phyloP scores from a whole-genome alignment of 2,888 invertebrate genomes.

The Stenodera caucasica region DNA sequence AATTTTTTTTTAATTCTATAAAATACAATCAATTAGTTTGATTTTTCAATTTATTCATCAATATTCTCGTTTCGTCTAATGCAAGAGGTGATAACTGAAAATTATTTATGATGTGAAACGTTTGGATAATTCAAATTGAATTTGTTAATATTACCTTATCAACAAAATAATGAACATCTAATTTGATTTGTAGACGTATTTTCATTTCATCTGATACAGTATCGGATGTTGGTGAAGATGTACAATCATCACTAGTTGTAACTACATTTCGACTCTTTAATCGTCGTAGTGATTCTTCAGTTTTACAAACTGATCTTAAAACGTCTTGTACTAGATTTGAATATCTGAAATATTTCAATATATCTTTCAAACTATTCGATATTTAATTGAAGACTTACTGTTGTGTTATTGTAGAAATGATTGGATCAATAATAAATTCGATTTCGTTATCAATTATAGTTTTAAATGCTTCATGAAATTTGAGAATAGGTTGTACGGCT shows the following conservation, averaged over 20 bases:
- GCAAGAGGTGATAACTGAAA: slow-evolving; percentile 34
- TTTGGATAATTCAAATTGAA: background rate
- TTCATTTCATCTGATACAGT: slow-evolving; percentile 81
- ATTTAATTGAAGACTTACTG: slow-evolving; percentile 54
- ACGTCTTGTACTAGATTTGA: slow-evolving; percentile 81
- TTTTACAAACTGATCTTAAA: slow-evolving; percentile 89
- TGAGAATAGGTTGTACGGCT: slow-evolving; percentile 57
- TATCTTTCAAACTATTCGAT: background rate
- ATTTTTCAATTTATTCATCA: background rate
- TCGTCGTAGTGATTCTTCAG: slow-evolving; percentile 90
- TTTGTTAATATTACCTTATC: slow-evolving; percentile 49
- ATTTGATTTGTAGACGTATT: slow-evolving; percentile 84
- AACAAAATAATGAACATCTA: slow-evolving; percentile 80
- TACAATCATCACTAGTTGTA: slow-evolving; percentile 43
- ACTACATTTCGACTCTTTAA: slow-evolving; percentile 63
- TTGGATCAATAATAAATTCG: slow-evolving; percentile 53
- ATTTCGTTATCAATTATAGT: slow-evolving; percentile 51
- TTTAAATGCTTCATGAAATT: slow-evolving; percentile 61
- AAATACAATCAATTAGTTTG: background rate
- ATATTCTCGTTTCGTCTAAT: background rate
- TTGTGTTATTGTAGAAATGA: slow-evolving; percentile 56
- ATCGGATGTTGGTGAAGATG: slow-evolving; percentile 59
- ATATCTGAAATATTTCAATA: slow-evolving; percentile 58
- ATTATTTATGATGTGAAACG: too few species aligned
- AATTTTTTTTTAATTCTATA: too few species aligned